Percentiles rank a stretch among this genome's conserved stretches.
These are phyloP conservation scores for Stigmatopora nigra DNA, from an alignment of 2,113 vertebrate genomes.

Conservation along the genomic window DNA sequence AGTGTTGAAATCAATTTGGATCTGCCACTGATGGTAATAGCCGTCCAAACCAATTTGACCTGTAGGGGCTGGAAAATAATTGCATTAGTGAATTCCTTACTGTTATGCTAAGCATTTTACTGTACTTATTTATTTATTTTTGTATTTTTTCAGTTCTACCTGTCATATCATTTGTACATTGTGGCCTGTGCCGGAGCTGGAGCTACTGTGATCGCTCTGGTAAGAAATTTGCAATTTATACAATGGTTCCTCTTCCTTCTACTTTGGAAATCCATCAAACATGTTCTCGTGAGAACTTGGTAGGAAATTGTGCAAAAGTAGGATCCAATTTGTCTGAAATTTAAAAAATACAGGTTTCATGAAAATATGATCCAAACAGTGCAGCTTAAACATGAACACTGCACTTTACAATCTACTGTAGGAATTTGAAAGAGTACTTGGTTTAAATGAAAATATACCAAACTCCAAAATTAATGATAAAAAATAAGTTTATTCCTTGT, in stretches of 20 bases:
- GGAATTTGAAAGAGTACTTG: no score
- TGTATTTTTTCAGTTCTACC: constrained; percentile 81
- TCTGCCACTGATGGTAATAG: no score
- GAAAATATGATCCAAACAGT: neutral
- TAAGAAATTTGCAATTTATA: constrained; percentile 64
- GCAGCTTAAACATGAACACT: neutral
- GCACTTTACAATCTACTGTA: neutral
- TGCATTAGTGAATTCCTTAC: no score
- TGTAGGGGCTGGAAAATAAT: no score
- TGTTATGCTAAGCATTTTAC: no score
- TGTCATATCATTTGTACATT: constrained; percentile 97
- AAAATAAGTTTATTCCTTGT: no score
- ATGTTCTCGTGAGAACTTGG: neutral
- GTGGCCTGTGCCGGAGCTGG: constrained; percentile 95
- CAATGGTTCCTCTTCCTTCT: neutral
- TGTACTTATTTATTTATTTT: neutral
- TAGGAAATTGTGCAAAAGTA: neutral
- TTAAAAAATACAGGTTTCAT: neutral
- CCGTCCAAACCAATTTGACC: no score
- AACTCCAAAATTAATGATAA: no score
- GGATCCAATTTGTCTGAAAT: neutral
- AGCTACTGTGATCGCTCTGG: constrained; percentile 95
- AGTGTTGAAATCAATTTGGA: no score
- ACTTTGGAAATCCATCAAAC: neutral
- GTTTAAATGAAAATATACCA: no score